Conservation (phyloP, 2,888 invertebrate species). For the Lasiommata megera region DNA sequence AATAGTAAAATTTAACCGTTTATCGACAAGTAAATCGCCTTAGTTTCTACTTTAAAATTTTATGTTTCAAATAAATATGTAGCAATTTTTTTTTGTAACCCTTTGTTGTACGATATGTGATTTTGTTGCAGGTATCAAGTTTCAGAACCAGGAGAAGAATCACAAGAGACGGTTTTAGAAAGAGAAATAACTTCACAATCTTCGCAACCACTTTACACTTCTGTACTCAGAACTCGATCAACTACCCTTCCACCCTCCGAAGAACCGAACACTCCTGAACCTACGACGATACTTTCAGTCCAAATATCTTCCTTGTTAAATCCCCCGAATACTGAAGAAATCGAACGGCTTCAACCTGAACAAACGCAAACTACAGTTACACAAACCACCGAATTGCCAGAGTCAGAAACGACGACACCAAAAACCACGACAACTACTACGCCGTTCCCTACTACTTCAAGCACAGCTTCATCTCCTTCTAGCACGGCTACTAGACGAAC, state of each 20-base stretch:
- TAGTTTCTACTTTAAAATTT: no score
- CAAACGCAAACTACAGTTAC: slow-evolving; percentile 36
- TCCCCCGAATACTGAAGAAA: slow-evolving; percentile 51
- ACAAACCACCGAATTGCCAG: slow-evolving; percentile 45
- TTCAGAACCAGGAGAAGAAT: slow-evolving; percentile 53
- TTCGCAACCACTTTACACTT: slow-evolving; percentile 66
- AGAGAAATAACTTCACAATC: slow-evolving; percentile 64
- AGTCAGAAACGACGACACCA: slow-evolving; percentile 44
- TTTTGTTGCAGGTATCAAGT: slow-evolving; percentile 52
- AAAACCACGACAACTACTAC: slow-evolving; percentile 51
- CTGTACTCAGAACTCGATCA: slow-evolving; percentile 60
- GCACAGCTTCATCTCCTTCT: slow-evolving; percentile 43
- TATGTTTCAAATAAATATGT: no score
- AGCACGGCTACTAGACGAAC: slow-evolving; percentile 47
- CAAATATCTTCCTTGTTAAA: slow-evolving; percentile 73
- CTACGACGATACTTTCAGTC: slow-evolving; percentile 68
- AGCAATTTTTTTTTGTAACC: no score
- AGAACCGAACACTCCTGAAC: slow-evolving; percentile 50
- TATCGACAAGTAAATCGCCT: no score
- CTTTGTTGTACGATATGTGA: not conserved
- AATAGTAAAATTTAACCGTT: no score
- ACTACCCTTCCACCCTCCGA: slow-evolving; percentile 50
- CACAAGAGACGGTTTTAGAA: slow-evolving; percentile 62
- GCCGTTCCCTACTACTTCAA: slow-evolving; percentile 42
- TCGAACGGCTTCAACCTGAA: slow-evolving; percentile 44